Conservation (phyloP, 2,797 vertebrate genomes). For the Carduelis carduelis region DNA sequence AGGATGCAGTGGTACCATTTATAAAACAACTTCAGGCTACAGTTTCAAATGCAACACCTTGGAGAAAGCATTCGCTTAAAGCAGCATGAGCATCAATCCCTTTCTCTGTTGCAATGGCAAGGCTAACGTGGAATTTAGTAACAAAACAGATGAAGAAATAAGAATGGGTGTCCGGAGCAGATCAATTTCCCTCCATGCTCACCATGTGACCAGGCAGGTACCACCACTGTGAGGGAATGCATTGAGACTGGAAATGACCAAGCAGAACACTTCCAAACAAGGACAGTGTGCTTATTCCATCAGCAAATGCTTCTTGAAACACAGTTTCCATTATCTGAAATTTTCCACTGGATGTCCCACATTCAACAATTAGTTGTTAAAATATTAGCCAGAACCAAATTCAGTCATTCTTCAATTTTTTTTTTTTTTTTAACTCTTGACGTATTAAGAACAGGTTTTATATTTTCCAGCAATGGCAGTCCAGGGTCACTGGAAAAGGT, state of each 20-base stretch:
- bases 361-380: neutral
- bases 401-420: neutral
- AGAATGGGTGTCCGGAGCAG: neutral
- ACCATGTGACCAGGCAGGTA: neutral
- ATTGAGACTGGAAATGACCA: neutral
- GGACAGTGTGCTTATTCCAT: neutral
- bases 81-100: neutral
- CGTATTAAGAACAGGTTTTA: neutral
- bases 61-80: neutral
- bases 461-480: neutral
- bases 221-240: fast-evolving
- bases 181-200: neutral
- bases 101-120: neutral
- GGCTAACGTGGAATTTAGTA: neutral
- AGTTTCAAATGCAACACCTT: neutral
- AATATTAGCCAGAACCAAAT: neutral
- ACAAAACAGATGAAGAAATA: neutral
- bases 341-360: neutral
- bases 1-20: neutral
- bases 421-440: neutral
- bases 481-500: neutral
- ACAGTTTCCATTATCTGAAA: neutral
- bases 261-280: neutral
- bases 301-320: neutral
- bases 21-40: neutral